Percentiles rank a stretch among this genome's conserved stretches.
Conservation (phyloP, 2,113 vertebrate genomes). For the Ammospiza caudacuta region DNA sequence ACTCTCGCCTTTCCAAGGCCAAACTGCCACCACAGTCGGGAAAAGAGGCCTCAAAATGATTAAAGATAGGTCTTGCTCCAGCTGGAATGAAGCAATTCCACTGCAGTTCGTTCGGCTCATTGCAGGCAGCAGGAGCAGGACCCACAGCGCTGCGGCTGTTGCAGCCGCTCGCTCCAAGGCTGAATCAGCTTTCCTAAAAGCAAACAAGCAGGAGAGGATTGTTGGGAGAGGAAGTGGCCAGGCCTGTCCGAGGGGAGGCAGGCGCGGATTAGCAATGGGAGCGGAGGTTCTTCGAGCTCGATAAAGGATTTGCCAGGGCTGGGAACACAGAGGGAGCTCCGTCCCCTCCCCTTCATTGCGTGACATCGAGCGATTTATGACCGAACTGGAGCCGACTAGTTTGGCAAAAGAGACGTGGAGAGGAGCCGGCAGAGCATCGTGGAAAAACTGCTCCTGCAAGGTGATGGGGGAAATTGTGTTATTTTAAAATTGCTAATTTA, state of each 20-base stretch:
- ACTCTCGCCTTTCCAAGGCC: background rate
- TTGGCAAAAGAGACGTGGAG: background rate
- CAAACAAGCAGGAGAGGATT: background rate
- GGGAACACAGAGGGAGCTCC: background rate
- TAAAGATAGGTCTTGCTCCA: background rate
- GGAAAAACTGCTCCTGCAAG: background rate
- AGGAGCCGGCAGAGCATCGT: background rate
- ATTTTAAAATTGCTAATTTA: background rate
- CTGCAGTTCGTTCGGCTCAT: background rate
- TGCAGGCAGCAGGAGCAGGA: background rate
- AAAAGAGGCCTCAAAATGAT: background rate
- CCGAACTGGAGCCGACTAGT: background rate
- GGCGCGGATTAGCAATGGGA: background rate
- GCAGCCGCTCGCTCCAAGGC: background rate
- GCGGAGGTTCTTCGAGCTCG: background rate
- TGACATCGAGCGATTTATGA: fast-evolving
- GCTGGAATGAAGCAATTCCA: background rate
- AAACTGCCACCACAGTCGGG: background rate
- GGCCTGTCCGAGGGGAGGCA: constrained; percentile 51
- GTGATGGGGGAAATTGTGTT: background rate
- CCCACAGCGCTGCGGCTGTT: fast-evolving
- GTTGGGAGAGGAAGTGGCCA: constrained; percentile 13
- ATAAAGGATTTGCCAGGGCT: background rate
- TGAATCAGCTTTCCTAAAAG: constrained; percentile 40
- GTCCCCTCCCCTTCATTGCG: background rate